These are phyloP conservation scores for Thalassarche chlororhynchos DNA, from an alignment of 2,113 vertebrate species.

Conservation along the genomic window DNA sequence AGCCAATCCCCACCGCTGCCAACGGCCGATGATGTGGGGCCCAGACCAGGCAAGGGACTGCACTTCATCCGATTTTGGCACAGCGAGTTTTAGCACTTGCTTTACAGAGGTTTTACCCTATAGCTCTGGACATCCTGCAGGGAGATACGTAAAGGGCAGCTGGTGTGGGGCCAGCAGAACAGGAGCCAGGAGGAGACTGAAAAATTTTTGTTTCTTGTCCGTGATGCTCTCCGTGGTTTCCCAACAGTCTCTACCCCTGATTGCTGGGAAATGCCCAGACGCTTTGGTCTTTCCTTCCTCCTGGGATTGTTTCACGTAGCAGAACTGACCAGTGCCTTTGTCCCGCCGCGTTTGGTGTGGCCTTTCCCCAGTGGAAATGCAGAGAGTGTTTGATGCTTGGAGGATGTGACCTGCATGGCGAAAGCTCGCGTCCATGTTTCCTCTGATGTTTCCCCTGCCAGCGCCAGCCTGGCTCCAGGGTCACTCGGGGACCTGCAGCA, in stretches of 20 bases:
- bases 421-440: background rate
- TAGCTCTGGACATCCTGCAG: background rate
- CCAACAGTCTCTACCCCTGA: background rate
- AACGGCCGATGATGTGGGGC: background rate
- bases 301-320: background rate
- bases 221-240: background rate
- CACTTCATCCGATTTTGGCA: background rate
- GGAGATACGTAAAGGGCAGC: fast-evolving
- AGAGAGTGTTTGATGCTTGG: background rate
- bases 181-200: background rate
- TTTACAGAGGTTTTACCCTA: background rate
- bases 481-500: fast-evolving
- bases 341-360: fast-evolving
- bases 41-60: background rate
- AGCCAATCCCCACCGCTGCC: background rate
- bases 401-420: background rate
- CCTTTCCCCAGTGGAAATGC: background rate
- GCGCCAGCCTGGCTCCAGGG: background rate
- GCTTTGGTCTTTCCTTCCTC: background rate
- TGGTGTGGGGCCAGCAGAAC: background rate
- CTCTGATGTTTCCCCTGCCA: background rate
- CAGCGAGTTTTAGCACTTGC: background rate
- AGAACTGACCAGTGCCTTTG: background rate
- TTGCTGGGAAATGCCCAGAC: background rate
- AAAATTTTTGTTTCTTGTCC: fast-evolving